Evolutionary conservation across 2,797 vertebrate genomes (phyloP), one percentile per base, ranked within the genome.

Genomic region (Manis pentadactyla): DNA sequence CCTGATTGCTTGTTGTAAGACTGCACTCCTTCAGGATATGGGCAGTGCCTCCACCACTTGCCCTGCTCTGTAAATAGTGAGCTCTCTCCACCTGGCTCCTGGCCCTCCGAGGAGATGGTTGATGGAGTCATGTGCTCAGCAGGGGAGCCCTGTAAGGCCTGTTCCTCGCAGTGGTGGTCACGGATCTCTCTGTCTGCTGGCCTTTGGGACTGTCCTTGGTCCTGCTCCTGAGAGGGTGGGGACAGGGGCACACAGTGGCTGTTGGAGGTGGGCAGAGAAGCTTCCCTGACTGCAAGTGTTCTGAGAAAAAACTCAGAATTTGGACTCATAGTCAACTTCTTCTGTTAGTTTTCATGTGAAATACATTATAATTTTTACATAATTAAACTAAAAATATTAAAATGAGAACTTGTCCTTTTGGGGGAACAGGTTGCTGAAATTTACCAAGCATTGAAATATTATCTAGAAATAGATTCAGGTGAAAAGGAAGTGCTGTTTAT

Each of bases 301-400:
- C 71, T 77, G 81, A 94, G 81, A 53, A 71, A 86, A 92, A 71
- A 75, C 25, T 53, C 6, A 2, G 53, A 46, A 75, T 85, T 91
- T 49, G 86, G 39, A 63, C 34, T 94, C 27, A 18, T 5, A 59
- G 11, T 82, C 85, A 93, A 39, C 5, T 66, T 92, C 69, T 49
- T 87, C 23, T 78, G 25, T 84, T 63, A 83, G 46, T 49, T 85
- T 79, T 96, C 7, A 51, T 31, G 77, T 71, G 57, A 57, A 87
- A 4, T 85, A 87, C 91, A 8, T 75, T 34, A 61, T 2, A 31
- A 34, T 64, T 89, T 49, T 94, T 49, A 68, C n/a, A 73, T 64
- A 63, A 94, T 81, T 63, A 87, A 15, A 89, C n/a, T 78, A 37
- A 75, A 91, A 92, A 63, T 53, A 68, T 64, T 84, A 75, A 92